Evolutionary conservation across 2,797 vertebrate genomes (phyloP), one percentile per base, ranked within the genome.

Genomic region (Pseudomugil gertrudae): DNA sequence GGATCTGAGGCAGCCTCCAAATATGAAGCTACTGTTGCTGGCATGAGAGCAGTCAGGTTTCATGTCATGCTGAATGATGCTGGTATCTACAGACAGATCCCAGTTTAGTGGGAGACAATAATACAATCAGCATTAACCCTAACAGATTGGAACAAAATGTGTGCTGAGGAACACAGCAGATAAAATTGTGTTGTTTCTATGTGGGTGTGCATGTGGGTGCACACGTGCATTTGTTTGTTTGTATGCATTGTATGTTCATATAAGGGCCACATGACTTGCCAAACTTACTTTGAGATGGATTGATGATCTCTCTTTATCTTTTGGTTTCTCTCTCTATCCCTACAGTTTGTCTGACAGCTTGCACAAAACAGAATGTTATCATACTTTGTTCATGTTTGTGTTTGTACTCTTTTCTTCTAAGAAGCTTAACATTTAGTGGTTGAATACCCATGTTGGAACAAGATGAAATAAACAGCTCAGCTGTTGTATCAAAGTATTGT

Each of bases 151-250:
- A 61, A 73, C 66, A 9, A 78, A 60, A 66, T 26, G 30, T 67
- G 11, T 11, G 74, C 76, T 74, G 68, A 60, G 72, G 60, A 78
- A 66, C n/a, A 43, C 52, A 54, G 3, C 9, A 35, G 50, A 68
- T 67, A 13, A 17, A 54, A 47, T 27, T 48, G 35, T 69, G 57
- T 52, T 52, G 66, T 79, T 78, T 71, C 76, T 76, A 62, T 30
- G 71, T 77, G 77, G 74, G 84, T 21, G 56, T 69, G 67, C 53
- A 73, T 54, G 87, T 82, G 72, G 75, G 84, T 36, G 74, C n/a
- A 38, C 57, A 65, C 33, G 19, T 58, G 79, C 57, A 53, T 70
- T 40, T 45, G 76, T 80, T 52, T 64, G 47, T 80, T 57, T 57
- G 50, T 61, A 43, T 53, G 53, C n/a, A 11, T 78, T 69, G 67